These are phyloP conservation scores for Andrena marginata DNA, from an alignment of 2,888 invertebrate genomes.

Conservation along the genomic window DNA sequence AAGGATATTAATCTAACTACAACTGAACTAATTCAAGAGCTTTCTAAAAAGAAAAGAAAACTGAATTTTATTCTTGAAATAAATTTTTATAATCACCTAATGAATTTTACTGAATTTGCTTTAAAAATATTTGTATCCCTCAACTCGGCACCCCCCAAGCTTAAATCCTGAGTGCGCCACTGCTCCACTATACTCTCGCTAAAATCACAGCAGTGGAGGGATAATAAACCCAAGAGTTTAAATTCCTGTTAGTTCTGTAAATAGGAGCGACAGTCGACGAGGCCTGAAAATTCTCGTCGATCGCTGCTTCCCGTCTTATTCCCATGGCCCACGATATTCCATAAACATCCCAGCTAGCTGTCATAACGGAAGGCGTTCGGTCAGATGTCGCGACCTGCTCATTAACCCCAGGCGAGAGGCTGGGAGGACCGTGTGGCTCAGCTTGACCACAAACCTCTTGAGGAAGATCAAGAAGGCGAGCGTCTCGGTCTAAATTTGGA, in stretches of 20 bases:
- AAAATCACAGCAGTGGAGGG: too few relatives aligned
- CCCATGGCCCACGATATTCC: constrained; percentile 80
- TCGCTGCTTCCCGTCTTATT: constrained; percentile 63
- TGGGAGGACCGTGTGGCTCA: constrained; percentile 66
- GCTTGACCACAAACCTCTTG: constrained; percentile 81
- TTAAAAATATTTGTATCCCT: too few relatives aligned
- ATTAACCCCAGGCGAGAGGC: constrained; percentile 77
- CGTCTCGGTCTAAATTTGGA: constrained; percentile 78
- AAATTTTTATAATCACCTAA: too few relatives aligned
- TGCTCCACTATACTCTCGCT: too few relatives aligned
- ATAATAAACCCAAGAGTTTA: too few relatives aligned
- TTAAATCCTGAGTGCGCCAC: too few relatives aligned
- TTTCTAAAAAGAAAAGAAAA: too few relatives aligned
- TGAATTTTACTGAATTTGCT: too few relatives aligned
- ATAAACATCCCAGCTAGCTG: constrained; percentile 79
- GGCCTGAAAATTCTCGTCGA: constrained; percentile 28
- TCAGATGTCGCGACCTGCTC: constrained; percentile 82
- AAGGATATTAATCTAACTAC: too few relatives aligned
- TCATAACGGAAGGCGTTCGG: constrained; percentile 81
- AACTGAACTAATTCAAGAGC: too few relatives aligned
- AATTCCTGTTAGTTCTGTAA: neutral
- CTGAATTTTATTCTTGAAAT: too few relatives aligned
- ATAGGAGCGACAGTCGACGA: neutral
- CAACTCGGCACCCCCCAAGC: too few relatives aligned
- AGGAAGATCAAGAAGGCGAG: constrained; percentile 72